Base-by-base conservation (phyloP, 1,140 invertebrate genomes). In the Zaprionus taronus region DNA sequence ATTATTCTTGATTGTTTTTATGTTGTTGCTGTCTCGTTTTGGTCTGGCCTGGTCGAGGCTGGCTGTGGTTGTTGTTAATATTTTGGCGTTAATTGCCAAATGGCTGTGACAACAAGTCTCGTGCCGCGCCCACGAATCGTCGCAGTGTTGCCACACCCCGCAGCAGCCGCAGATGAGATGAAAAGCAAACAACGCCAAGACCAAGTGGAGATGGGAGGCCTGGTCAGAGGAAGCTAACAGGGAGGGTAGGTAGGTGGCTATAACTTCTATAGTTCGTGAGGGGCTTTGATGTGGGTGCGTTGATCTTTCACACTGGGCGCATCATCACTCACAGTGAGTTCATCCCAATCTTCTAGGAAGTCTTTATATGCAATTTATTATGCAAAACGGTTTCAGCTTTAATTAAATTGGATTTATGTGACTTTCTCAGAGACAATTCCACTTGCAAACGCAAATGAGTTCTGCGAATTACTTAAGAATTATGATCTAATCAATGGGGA, bases 321-420 rank as follows among this genome's bases (percentile, higher is more conserved):
- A 22, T 20, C 22, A 24, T 47, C 58, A 20, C 28, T 41, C 36
- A 36, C 28, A 36, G 49, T 79, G 83, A 81, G 74, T 85, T 79
- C 67, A 70, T 70, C 47, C 34, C 36, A 15, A 72, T 72, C 36
- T 89, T 89, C 85, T 83, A 90, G 85, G 85, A 89, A 89, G 85
- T 74, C 41, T 36, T 62, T 49, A 34, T 66, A 81, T 90, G 84
- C 76, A 81, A 79, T 81, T 81, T 87, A 76, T 83, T 84, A 81
- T 84, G 84, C 84, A 78, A 89, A 78, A 57, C 9, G 51, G 26
- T 65, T 80, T 71, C 60, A 76, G 63, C 64, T 75, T 74, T 67
- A 80, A 83, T 87, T 83, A 89, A 89, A 76, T 78, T 65, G 62
- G 83, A 87, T 87, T 89, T 89, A 89, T 86, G 70, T 67, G 71